Base-by-base conservation (phyloP, 2,888 invertebrate genomes). In the Mythimna ferrago region DNA sequence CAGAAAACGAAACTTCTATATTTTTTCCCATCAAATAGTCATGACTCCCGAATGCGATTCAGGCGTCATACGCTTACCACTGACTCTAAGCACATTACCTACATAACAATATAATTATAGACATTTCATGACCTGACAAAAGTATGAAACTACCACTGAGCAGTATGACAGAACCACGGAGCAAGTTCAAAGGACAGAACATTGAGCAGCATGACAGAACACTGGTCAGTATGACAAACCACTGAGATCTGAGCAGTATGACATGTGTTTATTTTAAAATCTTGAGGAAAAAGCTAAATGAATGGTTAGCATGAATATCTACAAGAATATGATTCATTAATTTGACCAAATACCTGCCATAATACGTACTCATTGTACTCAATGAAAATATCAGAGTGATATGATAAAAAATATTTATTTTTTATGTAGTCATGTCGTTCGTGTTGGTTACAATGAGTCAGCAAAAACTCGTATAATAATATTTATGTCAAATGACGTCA, bases 371-470 rank as follows among this genome's bases (percentile, higher is more conserved):
- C 6, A 53, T 53, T 53, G n/a, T 35, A 57, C 32, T 21, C n/a
- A 41, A 26, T 19, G 26, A 68, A 67, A 66, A 62, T 38, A 66
- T 38, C 54, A 60, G 60, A 41, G n/a, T 41, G 38, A 44, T 51
- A 54, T 35, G 66, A 69, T 41, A 56, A 62, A 60, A 73, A 61
- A 54, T 19, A 16, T 1, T 0, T 6, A 65, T 35, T 54, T 82
- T 71, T 71, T 21, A 41, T 58, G n/a, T 69, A 57, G 80, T 80
- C 75, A 73, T 61, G 60, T 57, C 66, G 57, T 66, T 48, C 38
- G 21, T 38, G 60, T 54, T 82, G 48, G 26, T 53, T 71, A 71
- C 61, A 64, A 71, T 84, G 86, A 86, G 66, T 38, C 60, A 70
- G 76, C 82, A 70, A 65, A 66, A 80, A 54, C 54, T 35, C 1